phyloP scores from a whole-genome alignment of 2,888 invertebrate species.

The Gisinianus flammeolus region DNA sequence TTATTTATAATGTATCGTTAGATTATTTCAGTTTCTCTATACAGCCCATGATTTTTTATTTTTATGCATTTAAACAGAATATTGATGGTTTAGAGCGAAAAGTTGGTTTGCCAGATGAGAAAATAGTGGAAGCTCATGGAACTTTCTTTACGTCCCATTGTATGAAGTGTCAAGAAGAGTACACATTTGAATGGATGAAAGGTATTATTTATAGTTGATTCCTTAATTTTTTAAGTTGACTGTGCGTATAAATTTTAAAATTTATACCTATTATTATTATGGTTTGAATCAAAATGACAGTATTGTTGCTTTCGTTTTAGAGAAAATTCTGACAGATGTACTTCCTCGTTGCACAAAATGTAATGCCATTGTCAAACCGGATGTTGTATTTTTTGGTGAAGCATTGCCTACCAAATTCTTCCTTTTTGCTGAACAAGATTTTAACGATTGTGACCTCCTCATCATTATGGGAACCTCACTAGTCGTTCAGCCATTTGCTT shows the following conservation, averaged over 20 bases:
- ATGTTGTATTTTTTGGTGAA: constrained; percentile 96
- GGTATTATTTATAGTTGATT: constrained; percentile 63
- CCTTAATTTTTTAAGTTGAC: neutral
- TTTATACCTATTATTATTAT: neutral
- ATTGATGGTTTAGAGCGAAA: constrained; percentile 91
- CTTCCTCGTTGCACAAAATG: constrained; percentile 80
- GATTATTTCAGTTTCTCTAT: too few species aligned
- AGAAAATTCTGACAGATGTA: constrained; percentile 73
- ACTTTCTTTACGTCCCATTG: constrained; percentile 90
- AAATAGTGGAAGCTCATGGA: constrained; percentile 93
- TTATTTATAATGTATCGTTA: too few species aligned
- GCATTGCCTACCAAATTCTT: constrained; percentile 81
- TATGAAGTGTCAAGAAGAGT: constrained; percentile 74
- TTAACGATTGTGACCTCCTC: constrained; percentile 84
- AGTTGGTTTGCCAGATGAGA: constrained; percentile 81
- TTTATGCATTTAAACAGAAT: constrained; percentile 75
- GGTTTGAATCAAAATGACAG: neutral
- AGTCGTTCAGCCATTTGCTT: constrained; percentile 93
- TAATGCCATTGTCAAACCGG: constrained; percentile 84
- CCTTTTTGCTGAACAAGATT: constrained; percentile 72
- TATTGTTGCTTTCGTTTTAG: constrained; percentile 64
- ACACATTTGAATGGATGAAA: constrained; percentile 84
- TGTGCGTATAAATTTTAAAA: neutral
- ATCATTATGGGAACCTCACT: constrained; percentile 95
- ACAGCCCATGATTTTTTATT: too few species aligned